A percentile compares a stretch with the other conserved stretches of the same genome.
These are phyloP conservation scores for Nycteola revayana DNA, from an alignment of 2,888 invertebrate species.

Conservation along the genomic window DNA sequence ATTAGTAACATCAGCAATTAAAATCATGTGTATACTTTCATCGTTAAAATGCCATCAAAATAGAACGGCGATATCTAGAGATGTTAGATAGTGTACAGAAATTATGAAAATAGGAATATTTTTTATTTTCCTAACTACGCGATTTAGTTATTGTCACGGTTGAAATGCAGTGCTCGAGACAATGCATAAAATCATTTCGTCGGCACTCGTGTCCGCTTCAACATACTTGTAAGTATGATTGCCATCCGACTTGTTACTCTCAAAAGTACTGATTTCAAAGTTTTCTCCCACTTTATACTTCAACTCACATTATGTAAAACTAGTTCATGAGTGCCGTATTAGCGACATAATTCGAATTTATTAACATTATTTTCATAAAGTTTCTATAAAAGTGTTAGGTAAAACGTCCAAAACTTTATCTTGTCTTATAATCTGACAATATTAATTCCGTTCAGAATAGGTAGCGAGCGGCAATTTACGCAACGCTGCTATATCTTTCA, in stretches of 20 bases:
- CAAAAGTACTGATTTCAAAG: conserved; percentile 55
- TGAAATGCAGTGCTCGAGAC: conserved; percentile 28
- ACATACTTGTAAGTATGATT: conserved; percentile 37
- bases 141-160: conserved; percentile 17
- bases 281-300: conserved; percentile 52
- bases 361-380: no score
- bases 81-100: no score
- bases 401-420: conserved; percentile 13
- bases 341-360: neutral
- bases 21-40: no score
- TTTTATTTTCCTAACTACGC: conserved; percentile 1
- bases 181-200: conserved; percentile 39
- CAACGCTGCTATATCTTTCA: conserved; percentile 43
- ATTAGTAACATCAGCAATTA: no score
- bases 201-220: conserved; percentile 28
- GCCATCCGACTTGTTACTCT: conserved; percentile 53
- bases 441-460: conserved; percentile 42
- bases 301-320: conserved; percentile 58
- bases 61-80: no score
- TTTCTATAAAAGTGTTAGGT: no score
- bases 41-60: no score
- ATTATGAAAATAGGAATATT: no score
- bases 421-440: conserved; percentile 30
- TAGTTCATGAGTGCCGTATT: conserved; percentile 46
- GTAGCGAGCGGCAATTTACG: conserved; percentile 41